phyloP scores from a whole-genome alignment of 1,140 invertebrate genomes.

The Dreissena polymorpha region DNA sequence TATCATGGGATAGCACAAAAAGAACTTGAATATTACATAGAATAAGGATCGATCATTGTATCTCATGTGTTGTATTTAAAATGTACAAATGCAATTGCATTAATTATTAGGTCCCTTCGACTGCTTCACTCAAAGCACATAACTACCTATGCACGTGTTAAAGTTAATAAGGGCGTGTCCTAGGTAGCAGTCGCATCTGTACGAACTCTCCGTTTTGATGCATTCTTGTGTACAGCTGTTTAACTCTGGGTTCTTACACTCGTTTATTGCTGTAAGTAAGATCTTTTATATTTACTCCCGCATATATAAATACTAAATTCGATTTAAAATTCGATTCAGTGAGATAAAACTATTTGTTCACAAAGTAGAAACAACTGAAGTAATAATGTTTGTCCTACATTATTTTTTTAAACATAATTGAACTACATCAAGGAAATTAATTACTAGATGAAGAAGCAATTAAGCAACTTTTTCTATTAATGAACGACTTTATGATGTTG shows the following conservation, averaged over 20 bases:
- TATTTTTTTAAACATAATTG: neutral
- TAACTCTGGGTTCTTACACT: slow-evolving; percentile 59
- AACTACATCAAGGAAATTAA: neutral
- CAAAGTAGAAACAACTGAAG: neutral
- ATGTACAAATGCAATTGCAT: neutral
- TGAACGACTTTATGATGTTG: neutral
- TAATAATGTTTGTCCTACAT: no score
- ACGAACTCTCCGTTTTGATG: slow-evolving; percentile 66
- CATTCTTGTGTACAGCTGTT: slow-evolving; percentile 67
- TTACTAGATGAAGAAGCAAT: neutral
- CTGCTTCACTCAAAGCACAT: neutral
- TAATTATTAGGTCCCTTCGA: neutral
- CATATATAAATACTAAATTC: neutral
- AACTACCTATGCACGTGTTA: slow-evolving; percentile 42
- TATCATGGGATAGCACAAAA: no score
- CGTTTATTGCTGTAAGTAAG: slow-evolving; percentile 76
- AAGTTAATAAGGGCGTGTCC: slow-evolving; percentile 57
- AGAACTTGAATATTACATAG: neutral
- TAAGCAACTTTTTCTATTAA: slow-evolving; percentile 3
- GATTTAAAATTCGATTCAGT: neutral
- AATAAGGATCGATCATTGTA: neutral
- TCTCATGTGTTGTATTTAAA: neutral
- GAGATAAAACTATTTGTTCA: no score
- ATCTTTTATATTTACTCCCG: neutral
- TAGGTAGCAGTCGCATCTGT: slow-evolving; percentile 66